Conservation (phyloP, 2,797 vertebrate species). For the Taenioides sp. region DNA sequence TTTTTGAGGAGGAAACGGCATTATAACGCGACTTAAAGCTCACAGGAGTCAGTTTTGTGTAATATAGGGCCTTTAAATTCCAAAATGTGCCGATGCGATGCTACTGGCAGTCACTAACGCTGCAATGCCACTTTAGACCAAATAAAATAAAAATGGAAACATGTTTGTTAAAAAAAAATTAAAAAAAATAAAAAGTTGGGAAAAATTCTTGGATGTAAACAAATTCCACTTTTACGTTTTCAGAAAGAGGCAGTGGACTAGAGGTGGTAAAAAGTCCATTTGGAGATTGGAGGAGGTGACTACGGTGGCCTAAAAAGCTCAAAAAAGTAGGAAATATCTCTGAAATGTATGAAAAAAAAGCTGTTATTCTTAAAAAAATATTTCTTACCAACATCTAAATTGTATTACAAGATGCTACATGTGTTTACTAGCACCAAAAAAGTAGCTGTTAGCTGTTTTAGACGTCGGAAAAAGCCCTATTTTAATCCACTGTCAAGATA, state of each 20-base stretch:
- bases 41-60: no score
- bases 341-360: not conserved
- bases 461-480: not conserved
- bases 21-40: no score
- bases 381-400: not conserved
- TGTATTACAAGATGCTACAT: not conserved
- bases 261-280: not conserved
- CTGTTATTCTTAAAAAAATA: not conserved
- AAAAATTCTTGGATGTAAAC: constrained; percentile 23
- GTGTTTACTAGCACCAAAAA: not conserved
- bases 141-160: constrained; percentile 18
- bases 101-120: constrained; percentile 39
- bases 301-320: not conserved
- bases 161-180: constrained; percentile 5
- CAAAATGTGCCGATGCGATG: constrained; percentile 57
- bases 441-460: not conserved
- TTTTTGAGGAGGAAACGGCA: no score
- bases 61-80: not conserved
- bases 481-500: not conserved
- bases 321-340: not conserved
- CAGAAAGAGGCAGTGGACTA: not conserved
- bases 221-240: not conserved
- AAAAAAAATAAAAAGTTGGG: constrained; percentile 2
- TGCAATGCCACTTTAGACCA: constrained; percentile 23
- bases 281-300: not conserved